A percentile compares a stretch with the other conserved stretches of the same genome.
Conservation (phyloP, 2,113 vertebrate species). For the Galeopterus variegatus region DNA sequence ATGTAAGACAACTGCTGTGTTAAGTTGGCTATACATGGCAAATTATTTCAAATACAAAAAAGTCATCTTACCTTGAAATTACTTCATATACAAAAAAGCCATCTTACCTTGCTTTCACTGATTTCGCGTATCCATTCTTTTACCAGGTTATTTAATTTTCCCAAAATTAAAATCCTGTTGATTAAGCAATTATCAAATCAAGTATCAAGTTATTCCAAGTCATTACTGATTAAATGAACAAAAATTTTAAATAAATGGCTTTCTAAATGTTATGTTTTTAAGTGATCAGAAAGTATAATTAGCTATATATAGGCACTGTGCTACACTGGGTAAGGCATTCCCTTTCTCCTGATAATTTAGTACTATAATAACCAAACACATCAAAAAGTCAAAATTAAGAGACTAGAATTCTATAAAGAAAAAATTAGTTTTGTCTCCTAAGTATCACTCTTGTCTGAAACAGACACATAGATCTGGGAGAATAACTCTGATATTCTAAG, state of each 20-base stretch:
- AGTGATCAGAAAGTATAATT: constrained; percentile 20
- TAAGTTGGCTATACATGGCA: not conserved
- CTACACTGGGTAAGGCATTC: not conserved
- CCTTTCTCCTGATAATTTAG: constrained; percentile 18
- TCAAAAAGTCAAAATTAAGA: not conserved
- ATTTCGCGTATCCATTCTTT: constrained; percentile 96
- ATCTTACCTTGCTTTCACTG: constrained; percentile 94
- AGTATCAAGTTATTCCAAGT: constrained; percentile 41
- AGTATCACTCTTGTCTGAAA: not conserved
- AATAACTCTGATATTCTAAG: not conserved
- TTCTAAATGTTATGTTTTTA: constrained; percentile 38
- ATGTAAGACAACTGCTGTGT: not conserved
- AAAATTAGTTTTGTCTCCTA: not conserved
- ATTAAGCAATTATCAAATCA: constrained; percentile 80
- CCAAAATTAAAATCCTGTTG: constrained; percentile 94
- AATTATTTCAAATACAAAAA: constrained; percentile 49
- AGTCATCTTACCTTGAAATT: constrained; percentile 89
- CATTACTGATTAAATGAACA: not conserved
- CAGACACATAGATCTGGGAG: not conserved
- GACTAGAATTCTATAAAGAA: not conserved
- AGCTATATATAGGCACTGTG: not conserved
- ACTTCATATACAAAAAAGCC: constrained; percentile 14
- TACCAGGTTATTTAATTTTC: constrained; percentile 94
- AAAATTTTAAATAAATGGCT: not conserved
- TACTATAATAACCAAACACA: constrained; percentile 21